A percentile compares a stretch with the other conserved stretches of the same genome.
Evolutionary conservation across 2,113 vertebrate species (phyloP).

Genomic region (Brachyhypopomus gauderio): DNA sequence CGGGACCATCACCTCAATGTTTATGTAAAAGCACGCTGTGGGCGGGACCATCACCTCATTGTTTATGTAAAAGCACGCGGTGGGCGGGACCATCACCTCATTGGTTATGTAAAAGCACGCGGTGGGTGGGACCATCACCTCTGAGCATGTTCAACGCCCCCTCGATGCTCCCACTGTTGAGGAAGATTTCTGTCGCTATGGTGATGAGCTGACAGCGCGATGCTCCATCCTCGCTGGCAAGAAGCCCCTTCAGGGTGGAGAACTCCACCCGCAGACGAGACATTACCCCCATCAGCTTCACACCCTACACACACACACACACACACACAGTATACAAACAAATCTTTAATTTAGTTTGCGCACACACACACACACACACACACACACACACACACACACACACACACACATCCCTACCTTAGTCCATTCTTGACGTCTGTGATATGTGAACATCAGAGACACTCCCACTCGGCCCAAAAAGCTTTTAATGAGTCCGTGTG

Average conservation of each 20-base stretch:
- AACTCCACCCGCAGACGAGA: slow-evolving; percentile 78
- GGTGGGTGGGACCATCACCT: slow-evolving; percentile 70
- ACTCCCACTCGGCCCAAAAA: slow-evolving; percentile 87
- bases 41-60: no score
- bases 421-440: slow-evolving; percentile 82
- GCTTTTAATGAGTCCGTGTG: slow-evolving; percentile 69
- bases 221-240: slow-evolving; percentile 72
- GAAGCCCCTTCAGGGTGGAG: slow-evolving; percentile 82
- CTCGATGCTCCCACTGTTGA: slow-evolving; percentile 82
- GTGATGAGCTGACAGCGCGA: slow-evolving; percentile 87
- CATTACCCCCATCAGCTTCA: slow-evolving; percentile 81
- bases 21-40: no score
- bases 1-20: no score
- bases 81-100: slow-evolving; percentile 72
- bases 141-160: slow-evolving; percentile 81
- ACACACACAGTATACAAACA: not conserved
- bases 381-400: not conserved
- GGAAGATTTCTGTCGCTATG: slow-evolving; percentile 85
- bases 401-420: slow-evolving; percentile 71
- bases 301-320: slow-evolving; percentile 74
- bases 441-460: slow-evolving; percentile 84
- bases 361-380: no score
- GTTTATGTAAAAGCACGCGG: no score
- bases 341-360: no score
- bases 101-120: not conserved